A percentile compares a stretch with the other conserved stretches of the same genome.
These are phyloP conservation scores for Camponotus floridanus DNA, from an alignment of 1,140 invertebrate species.

Conservation along the genomic window DNA sequence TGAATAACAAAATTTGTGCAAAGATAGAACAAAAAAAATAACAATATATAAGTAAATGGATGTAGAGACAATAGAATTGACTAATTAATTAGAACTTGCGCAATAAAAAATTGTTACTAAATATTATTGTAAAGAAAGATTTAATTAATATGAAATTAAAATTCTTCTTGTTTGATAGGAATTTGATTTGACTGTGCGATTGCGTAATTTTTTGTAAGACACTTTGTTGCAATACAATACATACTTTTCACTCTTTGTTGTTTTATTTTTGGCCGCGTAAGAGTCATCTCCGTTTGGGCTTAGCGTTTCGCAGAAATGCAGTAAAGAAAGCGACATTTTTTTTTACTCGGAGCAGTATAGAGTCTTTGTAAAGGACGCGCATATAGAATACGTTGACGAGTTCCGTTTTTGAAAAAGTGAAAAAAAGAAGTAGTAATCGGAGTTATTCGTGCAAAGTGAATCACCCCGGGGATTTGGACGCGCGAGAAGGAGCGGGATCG, in stretches of 20 bases:
- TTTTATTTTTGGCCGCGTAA: not conserved
- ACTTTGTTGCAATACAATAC: not conserved
- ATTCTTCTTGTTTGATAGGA: not conserved
- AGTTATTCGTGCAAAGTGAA: conserved; percentile 61
- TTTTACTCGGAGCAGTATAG: not conserved
- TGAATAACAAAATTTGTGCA: no score
- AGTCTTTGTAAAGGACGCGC: conserved; percentile 40
- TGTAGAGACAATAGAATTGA: no score
- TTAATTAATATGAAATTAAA: not conserved
- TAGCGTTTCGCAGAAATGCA: conserved; percentile 35
- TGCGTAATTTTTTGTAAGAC: not conserved
- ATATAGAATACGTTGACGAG: conserved; percentile 47
- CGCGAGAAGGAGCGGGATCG: not conserved
- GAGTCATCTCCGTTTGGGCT: not conserved
- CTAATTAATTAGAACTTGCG: no score
- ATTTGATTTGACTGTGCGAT: not conserved
- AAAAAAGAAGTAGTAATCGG: conserved; percentile 30
- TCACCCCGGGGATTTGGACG: not conserved
- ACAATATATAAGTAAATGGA: no score
- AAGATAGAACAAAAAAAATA: no score
- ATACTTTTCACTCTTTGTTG: not conserved
- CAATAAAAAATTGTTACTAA: not conserved
- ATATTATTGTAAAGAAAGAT: not conserved
- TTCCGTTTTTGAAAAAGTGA: conserved; percentile 53
- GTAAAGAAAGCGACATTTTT: conserved; percentile 15